Base-by-base conservation (phyloP, 2,888 invertebrate species). In the Aleiodes leptofemur region DNA sequence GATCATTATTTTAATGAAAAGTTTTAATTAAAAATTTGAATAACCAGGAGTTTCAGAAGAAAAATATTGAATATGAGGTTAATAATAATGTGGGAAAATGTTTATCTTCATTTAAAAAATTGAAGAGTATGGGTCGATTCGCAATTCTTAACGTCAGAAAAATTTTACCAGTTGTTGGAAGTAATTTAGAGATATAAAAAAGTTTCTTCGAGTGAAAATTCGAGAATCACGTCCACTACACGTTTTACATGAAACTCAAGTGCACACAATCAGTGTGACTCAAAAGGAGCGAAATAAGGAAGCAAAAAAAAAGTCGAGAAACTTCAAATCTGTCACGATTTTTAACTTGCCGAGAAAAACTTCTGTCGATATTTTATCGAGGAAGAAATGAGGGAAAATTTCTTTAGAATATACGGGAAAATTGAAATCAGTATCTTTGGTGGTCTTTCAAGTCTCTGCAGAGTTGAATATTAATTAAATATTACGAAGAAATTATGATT, bases 131-230 rank as follows among this genome's bases (percentile, higher is more conserved):
- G 3, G 43, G 8, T 38, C 8, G 38, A 38, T 38, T 38, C 4
- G 8, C 8, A 38, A 38, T 38, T 38, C 3, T 38, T 8, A 38
- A 38, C 38, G 38, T 38, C 38, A 38, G 8, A 0, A 11, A 7
- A 43, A 43, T 43, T 43, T 43, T 6, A 7, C 4, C 43, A 43
- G 9, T 43, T 9, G 34, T 0, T 8, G 3, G 8, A 43, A 43
- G 11, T 43, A 43, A 43, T 43, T 43, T 43, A 43, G 7, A 43
- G 11, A 64, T 48, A 38, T 34, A 64, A 38, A 48, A 64, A 64
- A 64, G 43, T 64, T 64, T 59, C 4, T 57, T 61, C 61, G 48
- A 48, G 43, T 64, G n/a, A 64, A 64, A 64, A 64, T 64, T 23
- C 11, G 16, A 16, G 48, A 48, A 64, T 64, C 64, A 64, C 64